Conservation (phyloP, 2,113 vertebrate genomes). For the Trematocara nigrifrons region DNA sequence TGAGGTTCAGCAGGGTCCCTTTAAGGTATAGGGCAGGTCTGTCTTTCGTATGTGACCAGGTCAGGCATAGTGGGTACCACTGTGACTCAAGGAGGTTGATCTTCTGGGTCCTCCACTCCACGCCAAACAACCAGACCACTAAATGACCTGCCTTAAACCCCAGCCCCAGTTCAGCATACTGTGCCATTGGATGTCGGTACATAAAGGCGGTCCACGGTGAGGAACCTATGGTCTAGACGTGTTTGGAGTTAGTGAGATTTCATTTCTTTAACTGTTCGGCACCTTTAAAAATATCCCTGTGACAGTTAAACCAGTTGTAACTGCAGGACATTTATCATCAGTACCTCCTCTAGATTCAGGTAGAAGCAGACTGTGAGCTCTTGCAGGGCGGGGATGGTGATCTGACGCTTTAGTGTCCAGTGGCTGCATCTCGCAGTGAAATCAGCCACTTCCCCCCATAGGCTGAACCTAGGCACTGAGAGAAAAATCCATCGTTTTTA, state of each 20-base stretch:
- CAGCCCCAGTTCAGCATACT: constrained; percentile 68
- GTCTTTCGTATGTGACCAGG: constrained; percentile 61
- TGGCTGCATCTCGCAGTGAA: constrained; percentile 52
- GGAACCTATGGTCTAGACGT: background rate
- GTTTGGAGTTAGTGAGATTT: background rate
- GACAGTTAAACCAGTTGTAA: background rate
- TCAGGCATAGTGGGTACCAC: constrained; percentile 77
- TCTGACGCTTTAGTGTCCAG: constrained; percentile 48
- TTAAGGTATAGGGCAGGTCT: constrained; percentile 71
- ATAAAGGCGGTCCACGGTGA: constrained; percentile 75
- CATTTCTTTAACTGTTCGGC: background rate
- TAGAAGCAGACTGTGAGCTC: constrained; percentile 76
- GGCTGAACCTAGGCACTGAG: constrained; percentile 30
- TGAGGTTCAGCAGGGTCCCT: background rate
- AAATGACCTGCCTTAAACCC: constrained; percentile 38
- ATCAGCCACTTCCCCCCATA: constrained; percentile 72
- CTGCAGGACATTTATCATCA: background rate
- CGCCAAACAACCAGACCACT: constrained; percentile 73
- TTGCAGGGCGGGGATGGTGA: constrained; percentile 66
- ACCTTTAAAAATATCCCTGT: background rate
- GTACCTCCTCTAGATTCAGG: constrained; percentile 46
- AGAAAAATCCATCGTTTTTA: background rate
- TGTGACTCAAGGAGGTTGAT: background rate
- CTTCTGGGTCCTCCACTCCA: constrained; percentile 23
- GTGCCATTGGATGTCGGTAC: constrained; percentile 54